Base-by-base conservation (phyloP, 2,888 invertebrate genomes). In the Nomada hirtipes region DNA sequence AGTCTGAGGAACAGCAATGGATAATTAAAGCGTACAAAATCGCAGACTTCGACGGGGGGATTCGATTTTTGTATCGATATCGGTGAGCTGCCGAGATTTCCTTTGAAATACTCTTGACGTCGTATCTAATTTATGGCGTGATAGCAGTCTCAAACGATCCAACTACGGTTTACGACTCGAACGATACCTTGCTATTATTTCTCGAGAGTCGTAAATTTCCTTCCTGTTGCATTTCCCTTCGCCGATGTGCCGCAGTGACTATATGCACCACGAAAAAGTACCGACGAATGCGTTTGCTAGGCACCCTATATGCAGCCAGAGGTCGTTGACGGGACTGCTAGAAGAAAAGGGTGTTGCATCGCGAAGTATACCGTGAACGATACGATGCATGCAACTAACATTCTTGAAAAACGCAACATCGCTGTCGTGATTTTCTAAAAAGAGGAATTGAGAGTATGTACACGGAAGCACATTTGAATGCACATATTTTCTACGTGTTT, bases 151-250 rank as follows among this genome's bases (percentile, higher is more conserved):
- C 71, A 67, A 81, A 77, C 79, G 83, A 83, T 73, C 76, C 79
- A 73, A 73, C 76, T 74, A 70, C 70, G 79, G 78, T 88, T 88
- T 88, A 85, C 81, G 81, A 79, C 82, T 69, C 59, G 63, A 70
- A 71, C 74, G 79, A 83, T 79, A 79, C 80, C 76, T 78, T 50
- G 70, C 81, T 79, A 86, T 84, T 86, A 82, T 82, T 88, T 69
- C 85, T 70, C 29, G 29, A 63, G 64, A 81, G 79, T 79, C 83
- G 78, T 84, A 86, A 85, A 88, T 84, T 78, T 83, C 77, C 78
- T 76, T 77, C 69, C 79, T 61, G 77, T 76, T 85, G 82, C 86
- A 80, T 79, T 83, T 79, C 74, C 81, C 76, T 77, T 44, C 44
- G 75, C 68, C 68, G 81, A 76, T 84, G 70, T 50, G 64, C 74